Base-by-base conservation (phyloP, 2,797 vertebrate species). In the Sebastes taczanowskii region DNA sequence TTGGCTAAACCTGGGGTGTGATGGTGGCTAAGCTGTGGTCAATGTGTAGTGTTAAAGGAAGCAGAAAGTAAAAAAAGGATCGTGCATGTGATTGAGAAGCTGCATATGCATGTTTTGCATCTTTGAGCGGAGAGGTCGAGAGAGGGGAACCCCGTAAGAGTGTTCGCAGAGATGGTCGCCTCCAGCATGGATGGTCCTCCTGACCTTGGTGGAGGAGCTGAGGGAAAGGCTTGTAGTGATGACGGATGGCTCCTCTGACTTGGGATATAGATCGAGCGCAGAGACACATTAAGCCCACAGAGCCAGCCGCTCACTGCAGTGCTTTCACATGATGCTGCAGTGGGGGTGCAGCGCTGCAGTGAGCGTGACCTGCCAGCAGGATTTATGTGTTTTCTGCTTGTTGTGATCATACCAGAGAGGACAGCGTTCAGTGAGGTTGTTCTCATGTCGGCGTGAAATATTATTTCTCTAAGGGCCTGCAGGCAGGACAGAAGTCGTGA, bases 151-250 rank as follows among this genome's bases (percentile, higher is more conserved):
- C 10, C 68, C 23, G 49, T 42, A 42, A 66, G 55, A 72, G 58
- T 55, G 68, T 73, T 62, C 23, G 9, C 64, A 56, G 83, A 67
- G 76, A 63, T 32, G 66, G 22, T 63, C 20, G 6, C 83, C 69
- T 64, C 59, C 27, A 67, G 71, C 68, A 22, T 16, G 25, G 72
- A 59, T 3, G 42, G 78, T 78, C 84, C 83, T 86, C 85, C 83
- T 85, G 87, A 93, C 88, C 89, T 90, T 90, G 88, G 74, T 30
- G 73, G 78, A 78, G 71, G 78, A 76, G 76, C 76, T 30, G 60
- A 78, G 52, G 74, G 74, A 71, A 69, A 4, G 6, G 49, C 18
- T 20, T 3, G 63, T 64, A 67, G 34, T 75, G 77, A 69, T 91
- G 82, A 90, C 10, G 61, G 77, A 89, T 89, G 80, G 81, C 74